Conservation (phyloP, 2,113 vertebrate species). For the Rhinoptilus africanus region DNA sequence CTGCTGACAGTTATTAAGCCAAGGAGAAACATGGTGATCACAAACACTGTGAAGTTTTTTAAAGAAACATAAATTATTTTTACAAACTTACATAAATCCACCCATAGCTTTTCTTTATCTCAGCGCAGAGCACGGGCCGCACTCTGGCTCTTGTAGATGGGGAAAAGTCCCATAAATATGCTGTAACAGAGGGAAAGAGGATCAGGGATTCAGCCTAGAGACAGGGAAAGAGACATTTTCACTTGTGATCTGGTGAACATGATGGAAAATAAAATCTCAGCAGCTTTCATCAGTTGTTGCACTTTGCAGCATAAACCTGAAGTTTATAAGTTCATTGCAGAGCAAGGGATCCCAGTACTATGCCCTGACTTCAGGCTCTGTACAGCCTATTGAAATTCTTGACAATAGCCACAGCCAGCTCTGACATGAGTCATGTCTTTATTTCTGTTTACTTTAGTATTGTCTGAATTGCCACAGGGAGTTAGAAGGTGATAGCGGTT, state of each 20-base stretch:
- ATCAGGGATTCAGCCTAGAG: background rate
- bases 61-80: background rate
- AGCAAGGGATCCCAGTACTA: background rate
- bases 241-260: background rate
- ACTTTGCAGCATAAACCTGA: background rate
- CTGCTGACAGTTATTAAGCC: background rate
- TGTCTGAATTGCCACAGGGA: background rate
- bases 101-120: background rate
- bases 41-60: background rate
- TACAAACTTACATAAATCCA: background rate
- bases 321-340: background rate
- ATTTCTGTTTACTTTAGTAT: background rate
- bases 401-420: background rate
- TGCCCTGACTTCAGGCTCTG: background rate
- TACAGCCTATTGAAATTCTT: background rate
- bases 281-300: background rate
- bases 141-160: background rate
- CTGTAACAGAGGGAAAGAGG: background rate
- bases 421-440: conserved; percentile 1
- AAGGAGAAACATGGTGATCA: background rate
- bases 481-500: background rate
- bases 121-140: background rate
- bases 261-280: background rate
- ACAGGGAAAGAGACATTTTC: background rate
- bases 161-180: background rate